phyloP scores from a whole-genome alignment of 2,888 invertebrate species.

The Eudasyphora cyanicolor region DNA sequence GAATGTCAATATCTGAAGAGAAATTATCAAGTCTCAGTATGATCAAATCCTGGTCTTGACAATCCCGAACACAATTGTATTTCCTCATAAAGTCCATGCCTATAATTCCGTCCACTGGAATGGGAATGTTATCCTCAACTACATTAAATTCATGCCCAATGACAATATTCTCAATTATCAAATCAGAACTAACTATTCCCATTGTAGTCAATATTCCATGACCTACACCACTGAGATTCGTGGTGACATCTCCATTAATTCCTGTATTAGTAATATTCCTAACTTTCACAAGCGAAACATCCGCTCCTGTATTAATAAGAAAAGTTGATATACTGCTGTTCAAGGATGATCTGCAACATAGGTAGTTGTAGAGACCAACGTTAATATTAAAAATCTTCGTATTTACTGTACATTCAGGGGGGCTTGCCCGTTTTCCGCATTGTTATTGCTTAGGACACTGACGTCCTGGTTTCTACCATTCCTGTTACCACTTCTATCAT shows the following conservation, averaged over 20 bases:
- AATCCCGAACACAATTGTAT: background rate
- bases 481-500: background rate
- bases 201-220: background rate
- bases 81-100: constrained; percentile 19
- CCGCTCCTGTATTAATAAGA: background rate
- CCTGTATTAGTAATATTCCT: constrained; percentile 15
- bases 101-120: constrained; percentile 14
- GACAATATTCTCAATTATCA: background rate
- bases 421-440: no score
- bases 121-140: constrained; percentile 2
- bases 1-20: background rate
- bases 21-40: background rate
- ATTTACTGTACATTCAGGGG: no score
- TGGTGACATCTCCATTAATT: background rate
- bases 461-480: background rate
- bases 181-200: no score
- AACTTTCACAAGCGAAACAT: constrained; percentile 5
- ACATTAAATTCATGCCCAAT: background rate
- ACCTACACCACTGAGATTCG: constrained; percentile 12
- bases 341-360: no score
- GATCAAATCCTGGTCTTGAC: background rate
- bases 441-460: background rate
- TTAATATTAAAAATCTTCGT: no score
- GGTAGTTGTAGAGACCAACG: no score
- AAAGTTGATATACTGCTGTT: constrained; percentile 4